Evolutionary conservation across 2,797 vertebrate species (phyloP).

Genomic region (Crenichthys baileyi): DNA sequence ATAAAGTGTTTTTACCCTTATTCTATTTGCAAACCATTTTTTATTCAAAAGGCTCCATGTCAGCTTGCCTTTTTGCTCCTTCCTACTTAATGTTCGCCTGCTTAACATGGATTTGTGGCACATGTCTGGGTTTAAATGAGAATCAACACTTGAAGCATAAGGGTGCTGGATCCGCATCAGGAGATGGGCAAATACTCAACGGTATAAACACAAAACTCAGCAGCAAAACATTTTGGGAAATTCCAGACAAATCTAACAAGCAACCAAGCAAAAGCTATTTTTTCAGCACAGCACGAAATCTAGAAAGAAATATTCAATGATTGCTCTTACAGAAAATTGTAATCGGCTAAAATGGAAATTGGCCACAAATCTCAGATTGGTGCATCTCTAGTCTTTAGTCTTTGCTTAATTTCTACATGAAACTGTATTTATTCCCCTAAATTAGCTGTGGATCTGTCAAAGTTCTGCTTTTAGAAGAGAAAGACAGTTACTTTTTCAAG

Average conservation of each 20-base stretch:
- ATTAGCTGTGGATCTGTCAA: conserved; percentile 12
- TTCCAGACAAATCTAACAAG: not conserved
- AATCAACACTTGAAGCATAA: not conserved
- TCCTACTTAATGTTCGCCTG: not conserved
- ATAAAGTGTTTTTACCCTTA: no score
- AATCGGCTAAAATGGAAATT: not conserved
- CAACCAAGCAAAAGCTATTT: not conserved
- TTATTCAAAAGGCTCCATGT: not conserved
- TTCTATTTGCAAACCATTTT: no score
- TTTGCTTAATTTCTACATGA: conserved; percentile 12
- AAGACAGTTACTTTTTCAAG: conserved; percentile 23
- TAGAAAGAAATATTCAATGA: not conserved
- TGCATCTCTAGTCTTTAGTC: conserved; percentile 21
- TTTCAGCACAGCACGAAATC: not conserved
- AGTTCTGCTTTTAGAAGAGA: conserved; percentile 17
- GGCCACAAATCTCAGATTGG: not conserved
- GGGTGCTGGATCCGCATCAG: no score
- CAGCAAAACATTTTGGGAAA: not conserved
- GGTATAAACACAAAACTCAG: not conserved
- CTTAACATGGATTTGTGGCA: not conserved
- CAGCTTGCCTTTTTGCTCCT: not conserved
- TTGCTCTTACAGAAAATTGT: not conserved
- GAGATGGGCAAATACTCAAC: not conserved
- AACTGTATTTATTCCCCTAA: conserved; percentile 34
- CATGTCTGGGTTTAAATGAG: not conserved